Evolutionary conservation across 1,140 invertebrate genomes (phyloP).

Genomic region (Diorhabda sublineata): DNA sequence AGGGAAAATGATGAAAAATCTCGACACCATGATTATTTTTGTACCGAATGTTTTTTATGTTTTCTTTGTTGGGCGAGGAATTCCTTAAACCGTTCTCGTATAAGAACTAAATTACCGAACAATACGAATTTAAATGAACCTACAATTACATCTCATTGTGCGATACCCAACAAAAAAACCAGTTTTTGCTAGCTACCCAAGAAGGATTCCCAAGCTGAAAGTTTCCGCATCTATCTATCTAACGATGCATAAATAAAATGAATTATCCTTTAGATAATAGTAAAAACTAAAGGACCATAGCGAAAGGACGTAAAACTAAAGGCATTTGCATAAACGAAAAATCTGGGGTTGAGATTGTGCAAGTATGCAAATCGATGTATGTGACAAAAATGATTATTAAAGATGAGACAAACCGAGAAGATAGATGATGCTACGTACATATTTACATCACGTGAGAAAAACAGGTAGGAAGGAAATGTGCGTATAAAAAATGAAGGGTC

Average conservation of each 20-base stretch:
- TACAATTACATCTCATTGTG: slow-evolving; percentile 2
- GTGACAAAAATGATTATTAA: slow-evolving; percentile 25
- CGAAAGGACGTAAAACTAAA: slow-evolving; percentile 20
- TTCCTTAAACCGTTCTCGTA: no score
- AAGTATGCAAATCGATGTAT: slow-evolving; percentile 27
- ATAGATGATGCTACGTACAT: slow-evolving; percentile 13
- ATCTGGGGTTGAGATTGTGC: not conserved
- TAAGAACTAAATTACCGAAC: not conserved
- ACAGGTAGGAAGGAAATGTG: slow-evolving; percentile 9
- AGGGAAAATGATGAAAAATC: no score
- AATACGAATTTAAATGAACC: not conserved
- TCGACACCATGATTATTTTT: no score
- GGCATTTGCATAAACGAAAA: slow-evolving; percentile 21
- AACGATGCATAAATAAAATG: slow-evolving; percentile 26
- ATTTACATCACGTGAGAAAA: slow-evolving; percentile 14
- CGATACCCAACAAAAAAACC: not conserved
- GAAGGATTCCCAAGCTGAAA: slow-evolving; percentile 16
- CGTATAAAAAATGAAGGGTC: slow-evolving; percentile 17
- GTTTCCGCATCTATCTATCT: slow-evolving; percentile 20
- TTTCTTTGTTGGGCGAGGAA: no score
- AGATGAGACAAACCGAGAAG: slow-evolving; percentile 13
- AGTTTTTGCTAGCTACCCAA: slow-evolving; percentile 3
- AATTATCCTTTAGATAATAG: slow-evolving; percentile 29
- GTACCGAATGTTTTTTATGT: no score
- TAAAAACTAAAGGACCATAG: slow-evolving; percentile 17